Conservation (phyloP, 2,888 invertebrate genomes). For the Pachydiplax longipennis region DNA sequence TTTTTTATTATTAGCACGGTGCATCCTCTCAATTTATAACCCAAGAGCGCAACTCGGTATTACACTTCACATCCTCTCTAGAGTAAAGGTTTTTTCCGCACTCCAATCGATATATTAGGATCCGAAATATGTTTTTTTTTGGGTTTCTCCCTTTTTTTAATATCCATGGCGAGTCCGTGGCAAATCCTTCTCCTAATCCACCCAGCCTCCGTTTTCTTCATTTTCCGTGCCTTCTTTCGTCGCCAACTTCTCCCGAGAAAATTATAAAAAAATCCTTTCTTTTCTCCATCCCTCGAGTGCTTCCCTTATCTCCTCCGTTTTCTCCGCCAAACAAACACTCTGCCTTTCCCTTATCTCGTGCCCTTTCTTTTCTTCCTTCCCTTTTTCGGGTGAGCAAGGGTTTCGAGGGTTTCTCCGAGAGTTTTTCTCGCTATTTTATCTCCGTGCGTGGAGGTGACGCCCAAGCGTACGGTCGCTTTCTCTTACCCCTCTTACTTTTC, state of each 20-base stretch:
- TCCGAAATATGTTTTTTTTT: neutral
- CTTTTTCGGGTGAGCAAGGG: neutral
- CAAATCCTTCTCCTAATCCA: neutral
- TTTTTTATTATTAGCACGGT: neutral
- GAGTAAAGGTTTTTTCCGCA: neutral
- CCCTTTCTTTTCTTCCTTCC: neutral
- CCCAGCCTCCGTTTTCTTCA: neutral
- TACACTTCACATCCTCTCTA: conserved; percentile 17
- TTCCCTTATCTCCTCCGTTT: neutral
- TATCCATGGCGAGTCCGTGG: neutral
- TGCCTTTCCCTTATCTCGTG: neutral
- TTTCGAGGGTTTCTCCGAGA: neutral
- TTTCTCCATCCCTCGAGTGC: neutral
- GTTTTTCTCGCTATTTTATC: neutral
- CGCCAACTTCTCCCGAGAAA: neutral
- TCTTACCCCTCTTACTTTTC: too few relatives aligned
- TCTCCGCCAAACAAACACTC: conserved; percentile 17
- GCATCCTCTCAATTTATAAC: conserved; percentile 9
- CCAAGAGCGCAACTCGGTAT: neutral
- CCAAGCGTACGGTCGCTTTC: neutral
- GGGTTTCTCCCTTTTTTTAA: neutral
- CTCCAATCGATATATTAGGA: conserved; percentile 18
- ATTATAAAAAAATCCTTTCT: neutral
- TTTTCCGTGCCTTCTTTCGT: neutral
- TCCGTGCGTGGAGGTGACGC: neutral